Base-by-base conservation (phyloP, 1,140 invertebrate genomes). In the Oryzaephilus surinamensis region DNA sequence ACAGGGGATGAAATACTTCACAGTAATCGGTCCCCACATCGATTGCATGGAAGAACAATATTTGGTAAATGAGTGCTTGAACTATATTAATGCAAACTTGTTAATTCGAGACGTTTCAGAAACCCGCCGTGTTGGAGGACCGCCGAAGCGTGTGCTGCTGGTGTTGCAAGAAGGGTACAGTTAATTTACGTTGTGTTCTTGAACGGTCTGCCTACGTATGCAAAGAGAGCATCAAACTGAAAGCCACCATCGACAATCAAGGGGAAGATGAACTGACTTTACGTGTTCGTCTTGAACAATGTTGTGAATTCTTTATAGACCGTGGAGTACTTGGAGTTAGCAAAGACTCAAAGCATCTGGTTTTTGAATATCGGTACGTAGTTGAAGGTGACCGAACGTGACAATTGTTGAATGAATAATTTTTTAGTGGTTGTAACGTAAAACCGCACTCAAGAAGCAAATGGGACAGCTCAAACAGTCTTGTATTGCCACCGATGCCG, bases 1-100 rank as follows among this genome's bases (percentile, higher is more conserved):
- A 0, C 84, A 88, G 61, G 82, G 82, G 2, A 81, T 86, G 65
- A 87, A 87, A 57, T 88, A 89, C 58, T 88, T 89, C 57, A 85
- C 84, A 1, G 70, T 88, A 20, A 83, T 88, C 48, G 84, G 84
- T 11, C 84, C 84, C 8, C 80, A 85, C 52, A 85, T 85, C 50
- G 84, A 89, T 60, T 88, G 84, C 55, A 85, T 85, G 81, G 84
- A 87, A 41, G 81, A 87, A 53, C 77, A 85, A 59, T 86, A 84
- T 60, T 65, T 87, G 68, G 83, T 86, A 65, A 70, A 65, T 37
- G 11, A 24, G 3, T n/a, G 11, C 11, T 6, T 21, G 18, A 15
- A 6, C 32, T 4, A 21, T 15, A 2, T 14, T 32, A 16, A 2
- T 7, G 5, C 16, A 4, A 10, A 32, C 12, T 19, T 16, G 0